A percentile compares a stretch with the other conserved stretches of the same genome.
Evolutionary conservation across 2,113 vertebrate species (phyloP).

Genomic region (Plotosus lineatus): DNA sequence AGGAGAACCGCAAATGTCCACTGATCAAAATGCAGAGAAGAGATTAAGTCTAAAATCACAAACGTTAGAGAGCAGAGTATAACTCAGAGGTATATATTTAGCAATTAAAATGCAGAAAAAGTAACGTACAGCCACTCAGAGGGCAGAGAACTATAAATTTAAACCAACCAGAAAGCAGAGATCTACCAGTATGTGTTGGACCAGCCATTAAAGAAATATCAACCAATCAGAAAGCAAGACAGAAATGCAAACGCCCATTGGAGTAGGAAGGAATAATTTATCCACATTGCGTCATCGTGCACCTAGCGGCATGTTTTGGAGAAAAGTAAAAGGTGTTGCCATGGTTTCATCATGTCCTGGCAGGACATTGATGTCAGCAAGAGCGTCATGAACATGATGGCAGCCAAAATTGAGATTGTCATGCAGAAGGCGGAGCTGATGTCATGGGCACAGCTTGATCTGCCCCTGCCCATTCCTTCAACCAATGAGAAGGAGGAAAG

Average conservation of each 20-base stretch:
- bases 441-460: constrained; percentile 88
- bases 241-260: not conserved
- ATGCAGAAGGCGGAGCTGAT: constrained; percentile 92
- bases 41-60: not conserved
- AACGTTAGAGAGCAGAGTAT: not conserved
- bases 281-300: not conserved
- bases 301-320: not conserved
- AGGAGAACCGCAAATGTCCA: too few relatives aligned
- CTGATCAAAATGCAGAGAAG: not conserved
- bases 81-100: not conserved
- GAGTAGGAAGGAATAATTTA: not conserved
- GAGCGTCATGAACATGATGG: constrained; percentile 88
- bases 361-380: constrained; percentile 91
- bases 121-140: not conserved
- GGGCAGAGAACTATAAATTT: not conserved
- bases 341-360: not conserved
- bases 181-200: too few relatives aligned
- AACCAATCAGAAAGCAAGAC: not conserved
- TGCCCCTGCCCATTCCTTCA: constrained; percentile 72
- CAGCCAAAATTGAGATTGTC: constrained; percentile 88
- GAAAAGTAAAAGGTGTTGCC: not conserved
- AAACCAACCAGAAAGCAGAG: not conserved
- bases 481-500: constrained; percentile 58
- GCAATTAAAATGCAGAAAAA: not conserved
- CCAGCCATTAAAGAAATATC: not conserved